Base-by-base conservation (phyloP, 2,888 invertebrate species). In the Microplitis deprimator region DNA sequence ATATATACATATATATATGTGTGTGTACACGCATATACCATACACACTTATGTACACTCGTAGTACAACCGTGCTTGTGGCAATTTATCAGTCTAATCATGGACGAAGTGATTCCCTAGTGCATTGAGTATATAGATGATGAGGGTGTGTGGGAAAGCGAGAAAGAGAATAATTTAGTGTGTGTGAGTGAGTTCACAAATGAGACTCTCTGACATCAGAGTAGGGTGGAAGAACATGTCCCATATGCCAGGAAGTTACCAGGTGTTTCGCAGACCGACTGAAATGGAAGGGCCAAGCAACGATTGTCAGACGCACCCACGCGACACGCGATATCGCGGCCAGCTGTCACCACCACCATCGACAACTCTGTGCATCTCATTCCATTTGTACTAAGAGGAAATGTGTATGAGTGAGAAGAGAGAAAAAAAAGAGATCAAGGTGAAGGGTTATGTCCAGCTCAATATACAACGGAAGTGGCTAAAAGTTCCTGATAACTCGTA, bases 41-140 rank as follows among this genome's bases (percentile, higher is more conserved):
- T 29, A 29, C 29, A 29, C 3, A 29, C 29, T 2, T 29, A 29
- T 29, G 29, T 4, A 29, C 29, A 29, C 29, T 29, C 29, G n/a
- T 29, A 20, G 59, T 72, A 38, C 41, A 40, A 62, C 72, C 61
- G 13, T 10, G 61, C 68, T 75, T 67, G 77, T 67, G 71, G 68
- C 74, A 84, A 84, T 86, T 85, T 84, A 85, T 84, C 84, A 83
- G 84, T 83, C 84, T 85, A 85, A 85, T 85, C 84, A 82, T 79
- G 80, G 81, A 83, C 84, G 83, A 85, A 84, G 81, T 81, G 84
- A 84, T 84, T 83, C 83, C 82, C 81, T 62, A 79, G 77, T 75
- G 62, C 59, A 50, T 71, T 20, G 16, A 70, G 10, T 20, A 20
- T 20, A 20, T 59, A 70, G 70, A 50, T 6, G 41, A 29, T 70